Evolutionary conservation across 2,797 vertebrate genomes (phyloP).

Genomic region (Clarias platycephalus): DNA sequence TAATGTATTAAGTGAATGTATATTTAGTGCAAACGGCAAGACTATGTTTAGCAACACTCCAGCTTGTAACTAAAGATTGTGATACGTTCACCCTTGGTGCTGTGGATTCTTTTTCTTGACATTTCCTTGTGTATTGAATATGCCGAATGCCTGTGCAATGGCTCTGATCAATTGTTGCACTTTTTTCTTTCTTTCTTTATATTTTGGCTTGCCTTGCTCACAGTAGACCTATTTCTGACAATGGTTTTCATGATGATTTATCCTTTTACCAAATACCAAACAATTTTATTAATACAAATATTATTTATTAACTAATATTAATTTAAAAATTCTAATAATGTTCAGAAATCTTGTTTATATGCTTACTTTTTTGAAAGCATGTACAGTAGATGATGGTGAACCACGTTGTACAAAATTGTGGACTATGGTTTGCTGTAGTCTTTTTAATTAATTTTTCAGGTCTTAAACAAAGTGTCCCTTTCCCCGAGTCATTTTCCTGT

Average conservation of each 20-base stretch:
- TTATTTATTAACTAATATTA: no score
- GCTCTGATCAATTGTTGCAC: background rate
- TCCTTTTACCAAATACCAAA: background rate
- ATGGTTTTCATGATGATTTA: background rate
- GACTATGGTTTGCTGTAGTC: constrained; percentile 90
- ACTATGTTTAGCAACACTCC: no score
- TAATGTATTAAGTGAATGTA: no score
- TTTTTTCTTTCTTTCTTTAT: no score
- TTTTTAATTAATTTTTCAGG: constrained; percentile 52
- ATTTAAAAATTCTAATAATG: background rate
- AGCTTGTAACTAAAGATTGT: no score
- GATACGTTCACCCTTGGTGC: no score
- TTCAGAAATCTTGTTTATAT: constrained; percentile 37
- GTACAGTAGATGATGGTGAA: constrained; percentile 78
- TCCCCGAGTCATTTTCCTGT: constrained; percentile 4
- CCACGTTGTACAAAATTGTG: constrained; percentile 89
- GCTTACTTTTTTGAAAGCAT: constrained; percentile 75
- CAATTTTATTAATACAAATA: no score
- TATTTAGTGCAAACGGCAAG: no score
- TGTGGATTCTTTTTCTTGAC: background rate
- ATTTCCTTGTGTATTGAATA: background rate
- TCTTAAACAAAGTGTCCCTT: constrained; percentile 24
- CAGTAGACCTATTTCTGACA: background rate
- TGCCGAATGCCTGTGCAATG: background rate
- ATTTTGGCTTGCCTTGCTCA: background rate